Evolutionary conservation across 2,113 vertebrate genomes (phyloP).

Genomic region (Junco hyemalis): DNA sequence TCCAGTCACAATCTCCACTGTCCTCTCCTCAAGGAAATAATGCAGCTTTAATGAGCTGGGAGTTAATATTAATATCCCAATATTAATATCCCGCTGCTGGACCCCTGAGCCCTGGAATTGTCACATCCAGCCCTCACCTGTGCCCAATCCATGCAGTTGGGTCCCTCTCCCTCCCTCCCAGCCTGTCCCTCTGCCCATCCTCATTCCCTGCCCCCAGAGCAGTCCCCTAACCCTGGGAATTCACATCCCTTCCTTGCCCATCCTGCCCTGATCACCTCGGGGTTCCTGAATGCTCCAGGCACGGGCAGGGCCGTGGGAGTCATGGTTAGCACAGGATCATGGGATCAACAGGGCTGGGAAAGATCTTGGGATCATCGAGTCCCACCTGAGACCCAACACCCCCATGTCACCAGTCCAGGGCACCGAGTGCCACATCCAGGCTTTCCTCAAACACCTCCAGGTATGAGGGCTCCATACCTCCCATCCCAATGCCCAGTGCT

Average conservation of each 20-base stretch:
- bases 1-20: background rate
- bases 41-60: background rate
- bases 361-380: background rate
- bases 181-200: background rate
- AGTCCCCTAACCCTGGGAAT: background rate
- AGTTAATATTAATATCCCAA: background rate
- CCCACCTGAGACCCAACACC: too few relatives aligned
- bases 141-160: background rate
- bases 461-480: background rate
- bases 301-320: background rate
- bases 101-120: background rate
- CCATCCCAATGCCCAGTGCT: background rate
- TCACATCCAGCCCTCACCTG: too few relatives aligned
- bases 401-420: background rate
- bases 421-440: background rate
- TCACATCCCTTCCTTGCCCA: background rate
- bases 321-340: accelerated
- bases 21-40: background rate
- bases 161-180: background rate
- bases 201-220: background rate
- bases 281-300: too few relatives aligned
- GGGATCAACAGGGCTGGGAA: accelerated
- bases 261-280: background rate
- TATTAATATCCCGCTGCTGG: background rate
- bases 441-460: background rate